Base-by-base conservation (phyloP, 2,113 vertebrate species). In the Eonycteris spelaea region DNA sequence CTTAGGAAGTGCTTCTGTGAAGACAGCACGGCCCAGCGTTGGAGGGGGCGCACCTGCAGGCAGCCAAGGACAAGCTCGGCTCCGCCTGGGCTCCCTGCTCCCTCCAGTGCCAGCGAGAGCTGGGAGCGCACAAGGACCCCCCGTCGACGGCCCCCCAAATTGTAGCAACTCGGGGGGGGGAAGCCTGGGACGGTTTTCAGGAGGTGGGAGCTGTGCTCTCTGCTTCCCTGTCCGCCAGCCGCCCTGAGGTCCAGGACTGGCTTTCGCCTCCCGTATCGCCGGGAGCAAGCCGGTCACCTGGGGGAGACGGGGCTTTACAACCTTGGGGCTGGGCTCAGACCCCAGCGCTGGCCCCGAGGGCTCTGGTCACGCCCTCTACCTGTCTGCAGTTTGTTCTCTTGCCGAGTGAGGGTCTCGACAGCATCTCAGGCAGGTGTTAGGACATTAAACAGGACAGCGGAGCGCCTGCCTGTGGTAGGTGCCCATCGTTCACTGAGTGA, bases 251-350 rank as follows among this genome's bases (percentile, higher is more conserved):
- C 40, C 4, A 0, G 87, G 61, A 6, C 22, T 6, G 0, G 7
- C 61, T 3, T 13, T 67, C 59, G 12, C 33, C 13, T 68, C 75
- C 18, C 3, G 1, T 2, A 7, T 43, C 15, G 30, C 15, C 61
- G 0, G 0, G 12, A 45, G 53, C 19, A 30, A 0, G 1, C 14
- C 2, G 3, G 65, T 30, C 30, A 21, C 51, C 13, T 4, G 22
- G 7, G 33, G 91, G 63, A 30, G 38, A 38, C 18, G 0, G 0
- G n/a, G 30, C 30, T 51, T 10, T 33, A 55, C 2, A n/a, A 13
- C 30, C 51, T n/a, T 13, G 0, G 38, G 65, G 68, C 61, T 85
- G 94, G 35, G 45, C 55, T 38, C 70, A 12, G 40, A 84, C 18
- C 33, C 48, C 71, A 14, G 45, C 0, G 0, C 63, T 35, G 78